These are phyloP conservation scores for Naso thynnoides DNA, from an alignment of 2,797 vertebrate species.

Conservation along the genomic window DNA sequence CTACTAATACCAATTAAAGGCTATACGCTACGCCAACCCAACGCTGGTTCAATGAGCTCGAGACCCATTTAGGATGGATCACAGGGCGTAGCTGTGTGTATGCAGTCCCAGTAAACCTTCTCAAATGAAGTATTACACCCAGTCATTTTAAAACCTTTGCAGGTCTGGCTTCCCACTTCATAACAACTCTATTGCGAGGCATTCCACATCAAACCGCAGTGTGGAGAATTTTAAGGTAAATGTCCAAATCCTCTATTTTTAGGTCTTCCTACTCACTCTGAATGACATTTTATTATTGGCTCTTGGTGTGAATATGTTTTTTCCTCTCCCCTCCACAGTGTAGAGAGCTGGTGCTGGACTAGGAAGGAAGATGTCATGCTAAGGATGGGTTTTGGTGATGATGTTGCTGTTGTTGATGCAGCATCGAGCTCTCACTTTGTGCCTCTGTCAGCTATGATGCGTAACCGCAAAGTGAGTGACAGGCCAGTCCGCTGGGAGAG, in stretches of 20 bases:
- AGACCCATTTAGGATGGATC: constrained; percentile 55
- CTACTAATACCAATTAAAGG: constrained; percentile 64
- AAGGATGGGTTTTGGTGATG: constrained; percentile 81
- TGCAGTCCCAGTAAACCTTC: constrained; percentile 41
- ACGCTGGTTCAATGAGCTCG: constrained; percentile 36
- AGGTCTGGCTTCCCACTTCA: constrained; percentile 52
- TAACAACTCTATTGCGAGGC: constrained; percentile 64
- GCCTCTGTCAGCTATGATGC: constrained; percentile 84
- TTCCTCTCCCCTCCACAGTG: constrained; percentile 54
- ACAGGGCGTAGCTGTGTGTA: constrained; percentile 44
- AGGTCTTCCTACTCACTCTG: constrained; percentile 57
- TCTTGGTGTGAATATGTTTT: constrained; percentile 68
- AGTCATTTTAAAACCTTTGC: constrained; percentile 58
- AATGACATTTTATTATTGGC: constrained; percentile 77
- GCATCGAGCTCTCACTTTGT: constrained; percentile 81
- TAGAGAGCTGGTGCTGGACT: constrained; percentile 68
- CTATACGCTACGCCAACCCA: constrained; percentile 50
- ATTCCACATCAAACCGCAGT: constrained; percentile 42
- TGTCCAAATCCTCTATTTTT: constrained; percentile 75
- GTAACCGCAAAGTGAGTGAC: constrained; percentile 83
- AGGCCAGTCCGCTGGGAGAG: constrained; percentile 75
- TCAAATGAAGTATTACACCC: constrained; percentile 60
- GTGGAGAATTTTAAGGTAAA: constrained; percentile 70
- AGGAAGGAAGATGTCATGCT: constrained; percentile 83
- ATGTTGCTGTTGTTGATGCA: constrained; percentile 81